Conservation (phyloP, 2,113 vertebrate species). For the Brienomyrus brachyistius region DNA sequence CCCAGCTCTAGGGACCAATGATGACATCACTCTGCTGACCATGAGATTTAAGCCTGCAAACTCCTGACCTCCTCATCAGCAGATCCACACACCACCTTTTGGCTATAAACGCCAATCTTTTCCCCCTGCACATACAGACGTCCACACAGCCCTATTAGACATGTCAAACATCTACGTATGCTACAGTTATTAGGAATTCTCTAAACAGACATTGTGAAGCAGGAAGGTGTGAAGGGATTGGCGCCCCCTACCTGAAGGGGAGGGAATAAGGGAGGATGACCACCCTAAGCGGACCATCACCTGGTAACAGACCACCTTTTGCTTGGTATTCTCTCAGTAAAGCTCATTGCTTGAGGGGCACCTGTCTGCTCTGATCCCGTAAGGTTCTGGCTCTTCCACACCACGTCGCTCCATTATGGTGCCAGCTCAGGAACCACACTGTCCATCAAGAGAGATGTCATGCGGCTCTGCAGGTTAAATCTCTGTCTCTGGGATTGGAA, state of each 20-base stretch:
- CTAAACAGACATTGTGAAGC: neutral
- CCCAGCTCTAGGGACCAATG: neutral
- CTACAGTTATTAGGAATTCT: neutral
- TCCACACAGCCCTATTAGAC: neutral
- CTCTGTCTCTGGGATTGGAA: neutral
- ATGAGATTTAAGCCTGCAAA: neutral
- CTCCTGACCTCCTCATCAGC: neutral
- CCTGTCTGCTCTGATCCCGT: neutral
- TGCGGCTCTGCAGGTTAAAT: neutral
- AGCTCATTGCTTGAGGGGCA: neutral
- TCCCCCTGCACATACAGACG: neutral
- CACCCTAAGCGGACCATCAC: neutral
- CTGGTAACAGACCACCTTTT: neutral
- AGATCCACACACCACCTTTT: neutral
- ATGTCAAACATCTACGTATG: neutral
- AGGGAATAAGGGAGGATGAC: neutral
- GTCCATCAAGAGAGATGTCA: neutral
- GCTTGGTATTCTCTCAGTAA: neutral
- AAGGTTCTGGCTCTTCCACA: neutral
- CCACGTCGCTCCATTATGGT: neutral
- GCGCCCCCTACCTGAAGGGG: neutral
- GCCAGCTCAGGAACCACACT: neutral
- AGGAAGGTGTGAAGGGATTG: neutral
- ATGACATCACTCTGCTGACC: too few relatives aligned
- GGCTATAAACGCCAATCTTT: neutral